These are phyloP conservation scores for Struthidea cinerea DNA, from an alignment of 2,113 vertebrate species.

Conservation along the genomic window DNA sequence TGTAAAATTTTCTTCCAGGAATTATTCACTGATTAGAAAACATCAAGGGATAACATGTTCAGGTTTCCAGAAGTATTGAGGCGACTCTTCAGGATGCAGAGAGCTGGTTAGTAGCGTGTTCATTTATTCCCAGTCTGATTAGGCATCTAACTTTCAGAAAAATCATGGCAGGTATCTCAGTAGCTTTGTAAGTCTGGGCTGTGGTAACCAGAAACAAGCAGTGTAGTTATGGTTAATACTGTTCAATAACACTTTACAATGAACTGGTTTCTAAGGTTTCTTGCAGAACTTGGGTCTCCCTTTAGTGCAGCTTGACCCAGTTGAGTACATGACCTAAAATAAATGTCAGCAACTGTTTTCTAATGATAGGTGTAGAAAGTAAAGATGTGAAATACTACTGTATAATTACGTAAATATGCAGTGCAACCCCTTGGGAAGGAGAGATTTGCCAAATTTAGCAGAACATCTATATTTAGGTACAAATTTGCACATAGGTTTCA, in stretches of 20 bases:
- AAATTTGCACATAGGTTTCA: constrained; percentile 4
- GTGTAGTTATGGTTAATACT: background rate
- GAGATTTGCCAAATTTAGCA: constrained; percentile 4
- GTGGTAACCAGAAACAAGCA: background rate
- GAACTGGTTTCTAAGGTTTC: background rate
- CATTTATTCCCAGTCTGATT: background rate
- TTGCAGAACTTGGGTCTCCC: background rate
- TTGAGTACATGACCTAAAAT: constrained; percentile 31
- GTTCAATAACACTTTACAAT: background rate
- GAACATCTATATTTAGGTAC: constrained; percentile 19
- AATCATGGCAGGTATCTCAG: background rate
- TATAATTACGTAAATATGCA: constrained; percentile 1
- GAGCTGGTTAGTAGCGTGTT: background rate
- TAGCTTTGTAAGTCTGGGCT: background rate
- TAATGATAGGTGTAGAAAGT: constrained; percentile 44
- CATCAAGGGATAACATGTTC: background rate
- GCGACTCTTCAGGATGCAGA: background rate
- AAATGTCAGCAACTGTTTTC: background rate
- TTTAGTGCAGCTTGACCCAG: background rate
- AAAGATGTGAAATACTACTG: constrained; percentile 17
- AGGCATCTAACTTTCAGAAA: background rate
- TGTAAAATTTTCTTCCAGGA: background rate
- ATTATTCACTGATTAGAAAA: background rate
- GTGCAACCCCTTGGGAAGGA: background rate
- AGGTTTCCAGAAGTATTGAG: background rate